These are phyloP conservation scores for Drosophila recens DNA, from an alignment of 2,888 invertebrate genomes.

Conservation along the genomic window DNA sequence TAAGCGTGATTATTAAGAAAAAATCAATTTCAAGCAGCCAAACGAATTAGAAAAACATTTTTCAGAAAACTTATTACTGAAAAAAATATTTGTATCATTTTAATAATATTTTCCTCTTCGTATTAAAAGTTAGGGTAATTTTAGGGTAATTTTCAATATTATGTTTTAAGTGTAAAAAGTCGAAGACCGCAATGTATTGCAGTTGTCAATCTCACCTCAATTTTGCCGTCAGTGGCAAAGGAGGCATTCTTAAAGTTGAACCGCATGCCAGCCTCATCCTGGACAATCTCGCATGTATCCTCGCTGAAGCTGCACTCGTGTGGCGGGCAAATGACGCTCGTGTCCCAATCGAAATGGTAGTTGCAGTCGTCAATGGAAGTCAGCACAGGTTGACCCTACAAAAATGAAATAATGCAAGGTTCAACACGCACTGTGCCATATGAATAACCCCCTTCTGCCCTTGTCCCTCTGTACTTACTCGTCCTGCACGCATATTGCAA, in stretches of 20 bases:
- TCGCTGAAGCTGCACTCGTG: constrained; percentile 81
- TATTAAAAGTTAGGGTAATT: too few relatives aligned
- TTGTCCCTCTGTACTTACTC: constrained; percentile 72
- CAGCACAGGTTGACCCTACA: constrained; percentile 83
- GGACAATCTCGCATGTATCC: constrained; percentile 83
- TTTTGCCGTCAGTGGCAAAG: constrained; percentile 81
- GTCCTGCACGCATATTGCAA: constrained; percentile 83
- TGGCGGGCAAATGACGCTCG: constrained; percentile 84
- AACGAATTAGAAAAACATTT: too few relatives aligned
- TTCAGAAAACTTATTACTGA: too few relatives aligned
- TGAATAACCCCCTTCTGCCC: constrained; percentile 5
- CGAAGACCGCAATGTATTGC: too few relatives aligned
- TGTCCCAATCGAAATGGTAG: constrained; percentile 84
- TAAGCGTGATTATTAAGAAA: too few relatives aligned
- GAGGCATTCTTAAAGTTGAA: constrained; percentile 81
- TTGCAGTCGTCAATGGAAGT: constrained; percentile 83
- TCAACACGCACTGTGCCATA: constrained; percentile 14
- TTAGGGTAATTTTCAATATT: too few relatives aligned
- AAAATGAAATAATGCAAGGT: background rate
- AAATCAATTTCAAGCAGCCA: too few relatives aligned
- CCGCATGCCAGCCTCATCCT: constrained; percentile 78
- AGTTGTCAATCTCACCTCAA: constrained; percentile 74
- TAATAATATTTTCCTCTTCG: too few relatives aligned
- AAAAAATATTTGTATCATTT: too few relatives aligned
- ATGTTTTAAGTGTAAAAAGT: too few relatives aligned